Conservation (phyloP, 2,888 invertebrate genomes). For the Theretra japonica region DNA sequence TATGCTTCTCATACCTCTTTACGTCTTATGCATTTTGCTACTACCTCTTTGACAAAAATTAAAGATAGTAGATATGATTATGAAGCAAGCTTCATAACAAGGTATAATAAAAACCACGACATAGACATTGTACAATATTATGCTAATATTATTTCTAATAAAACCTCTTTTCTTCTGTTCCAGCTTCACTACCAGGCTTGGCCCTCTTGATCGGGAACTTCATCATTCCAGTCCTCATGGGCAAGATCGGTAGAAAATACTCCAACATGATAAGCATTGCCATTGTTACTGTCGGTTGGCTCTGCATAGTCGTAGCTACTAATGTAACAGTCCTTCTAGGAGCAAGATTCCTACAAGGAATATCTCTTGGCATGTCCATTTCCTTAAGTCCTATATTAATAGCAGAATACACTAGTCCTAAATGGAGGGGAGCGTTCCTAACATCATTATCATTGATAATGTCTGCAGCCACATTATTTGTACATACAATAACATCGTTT, state of each 20-base stretch:
- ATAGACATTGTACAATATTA: too few species aligned
- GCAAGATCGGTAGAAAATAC: slow-evolving; percentile 79
- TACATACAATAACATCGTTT: slow-evolving; percentile 84
- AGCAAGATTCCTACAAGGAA: slow-evolving; percentile 63
- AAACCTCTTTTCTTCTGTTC: slow-evolving; percentile 37
- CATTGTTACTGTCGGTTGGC: slow-evolving; percentile 82
- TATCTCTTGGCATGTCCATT: slow-evolving; percentile 72
- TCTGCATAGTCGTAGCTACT: slow-evolving; percentile 66
- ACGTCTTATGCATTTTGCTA: too few species aligned
- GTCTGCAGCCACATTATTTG: slow-evolving; percentile 80
- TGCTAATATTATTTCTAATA: background rate
- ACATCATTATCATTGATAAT: slow-evolving; percentile 81
- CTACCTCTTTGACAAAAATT: too few species aligned
- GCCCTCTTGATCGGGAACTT: slow-evolving; percentile 65
- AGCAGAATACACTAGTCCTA: slow-evolving; percentile 79
- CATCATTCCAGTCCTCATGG: slow-evolving; percentile 73
- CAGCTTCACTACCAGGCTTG: slow-evolving; percentile 67
- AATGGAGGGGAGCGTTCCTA: slow-evolving; percentile 82
- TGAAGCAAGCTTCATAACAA: too few species aligned
- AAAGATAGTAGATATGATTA: too few species aligned
- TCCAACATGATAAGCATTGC: slow-evolving; percentile 76
- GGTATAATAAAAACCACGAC: too few species aligned
- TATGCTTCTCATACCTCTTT: too few species aligned
- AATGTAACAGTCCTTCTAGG: slow-evolving; percentile 61
- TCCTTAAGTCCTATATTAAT: slow-evolving; percentile 70